Conservation (phyloP, 2,888 invertebrate species). For the Drosophila kokeensis region DNA sequence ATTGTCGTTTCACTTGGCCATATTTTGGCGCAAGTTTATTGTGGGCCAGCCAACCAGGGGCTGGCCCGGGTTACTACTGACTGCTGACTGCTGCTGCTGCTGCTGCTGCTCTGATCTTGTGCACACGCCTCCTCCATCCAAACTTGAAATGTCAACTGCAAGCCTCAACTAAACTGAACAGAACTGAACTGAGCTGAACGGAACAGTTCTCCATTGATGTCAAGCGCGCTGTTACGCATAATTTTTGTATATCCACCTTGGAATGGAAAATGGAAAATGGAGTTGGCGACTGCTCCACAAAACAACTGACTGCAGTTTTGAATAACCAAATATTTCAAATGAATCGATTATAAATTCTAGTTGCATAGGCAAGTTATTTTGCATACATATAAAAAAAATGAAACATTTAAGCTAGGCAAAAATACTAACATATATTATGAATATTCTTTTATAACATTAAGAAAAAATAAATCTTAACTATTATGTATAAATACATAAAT, state of each 20-base stretch:
- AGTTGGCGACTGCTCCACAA: not conserved
- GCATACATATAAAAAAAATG: not conserved
- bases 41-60: conserved; percentile 39
- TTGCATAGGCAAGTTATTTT: not conserved
- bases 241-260: conserved; percentile 33
- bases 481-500: not conserved
- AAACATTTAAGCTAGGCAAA: not conserved
- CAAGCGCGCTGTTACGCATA: conserved; percentile 65
- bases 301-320: not conserved
- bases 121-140: conserved; percentile 35
- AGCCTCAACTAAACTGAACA: not conserved
- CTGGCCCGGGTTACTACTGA: not conserved
- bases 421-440: not conserved
- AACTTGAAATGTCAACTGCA: conserved; percentile 48
- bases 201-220: conserved; percentile 23
- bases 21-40: conserved; percentile 73
- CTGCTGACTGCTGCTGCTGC: too few species aligned
- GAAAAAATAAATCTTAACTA: not conserved
- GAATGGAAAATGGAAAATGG: conserved; percentile 1
- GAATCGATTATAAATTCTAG: not conserved
- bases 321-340: not conserved
- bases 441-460: not conserved
- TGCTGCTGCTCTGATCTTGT: conserved; percentile 23
- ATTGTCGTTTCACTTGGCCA: conserved; percentile 71
- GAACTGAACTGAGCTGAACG: conserved; percentile 1